Conservation (phyloP, 2,797 vertebrate species). For the Rhinichthys osculus region DNA sequence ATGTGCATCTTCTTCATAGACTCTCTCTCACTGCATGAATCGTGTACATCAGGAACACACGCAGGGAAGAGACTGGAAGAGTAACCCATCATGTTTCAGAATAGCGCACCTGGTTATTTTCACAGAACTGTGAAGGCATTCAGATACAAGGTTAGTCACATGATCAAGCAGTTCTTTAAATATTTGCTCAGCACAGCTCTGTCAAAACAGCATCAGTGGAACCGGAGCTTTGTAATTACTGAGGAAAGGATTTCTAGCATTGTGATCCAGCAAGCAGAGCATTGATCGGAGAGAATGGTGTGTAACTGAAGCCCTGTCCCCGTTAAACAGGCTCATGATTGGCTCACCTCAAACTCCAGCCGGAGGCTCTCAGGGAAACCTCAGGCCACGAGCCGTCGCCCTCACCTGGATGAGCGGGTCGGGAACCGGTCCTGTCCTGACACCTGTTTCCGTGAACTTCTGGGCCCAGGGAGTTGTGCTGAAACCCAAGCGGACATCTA, state of each 20-base stretch:
- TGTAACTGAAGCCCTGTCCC: conserved; percentile 15
- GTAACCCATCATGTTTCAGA: neutral
- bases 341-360: conserved; percentile 26
- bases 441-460: conserved; percentile 53
- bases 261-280: neutral
- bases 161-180: conserved; percentile 30
- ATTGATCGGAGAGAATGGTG: conserved; percentile 23
- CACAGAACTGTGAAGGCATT: conserved; percentile 9
- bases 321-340: neutral
- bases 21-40: neutral
- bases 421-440: conserved; percentile 43
- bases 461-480: conserved; percentile 34
- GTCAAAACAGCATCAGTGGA: neutral
- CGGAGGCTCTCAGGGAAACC: neutral
- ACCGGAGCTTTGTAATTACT: conserved; percentile 9
- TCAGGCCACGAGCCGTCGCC: neutral
- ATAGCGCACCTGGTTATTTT: neutral
- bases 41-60: neutral
- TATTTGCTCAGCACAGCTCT: conserved; percentile 34
- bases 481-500: conserved; percentile 61
- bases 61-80: neutral
- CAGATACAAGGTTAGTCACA: neutral
- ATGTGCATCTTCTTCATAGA: neutral
- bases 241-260: neutral
- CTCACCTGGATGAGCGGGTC: conserved; percentile 1